A percentile compares a stretch with the other conserved stretches of the same genome.
These are phyloP conservation scores for Steatocranus sp. DNA, from an alignment of 2,797 vertebrate genomes.

Conservation along the genomic window DNA sequence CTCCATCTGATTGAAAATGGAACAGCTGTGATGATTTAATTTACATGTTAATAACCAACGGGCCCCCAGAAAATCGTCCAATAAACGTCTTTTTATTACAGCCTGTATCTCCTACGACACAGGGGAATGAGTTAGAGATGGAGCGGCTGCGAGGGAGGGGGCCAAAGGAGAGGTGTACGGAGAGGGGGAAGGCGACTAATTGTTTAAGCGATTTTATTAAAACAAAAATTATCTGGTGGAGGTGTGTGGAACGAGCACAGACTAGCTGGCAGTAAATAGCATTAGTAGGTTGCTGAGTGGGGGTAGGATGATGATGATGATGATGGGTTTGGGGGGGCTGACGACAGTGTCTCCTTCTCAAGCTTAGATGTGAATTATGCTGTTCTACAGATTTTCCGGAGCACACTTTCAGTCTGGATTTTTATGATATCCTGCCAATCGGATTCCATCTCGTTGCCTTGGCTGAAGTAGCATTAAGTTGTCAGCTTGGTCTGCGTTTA, in stretches of 20 bases:
- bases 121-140: conserved; percentile 66
- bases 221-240: conserved; percentile 94
- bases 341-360: conserved; percentile 13
- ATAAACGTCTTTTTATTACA: conserved; percentile 98
- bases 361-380: conserved; percentile 51
- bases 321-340: not conserved
- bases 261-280: conserved; percentile 64
- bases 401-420: conserved; percentile 52
- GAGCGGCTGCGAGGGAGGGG: conserved; percentile 52
- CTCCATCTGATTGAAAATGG: conserved; percentile 98
- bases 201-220: conserved; percentile 99
- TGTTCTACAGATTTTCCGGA: conserved; percentile 51
- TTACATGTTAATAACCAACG: conserved; percentile 99
- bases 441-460: conserved; percentile 47
- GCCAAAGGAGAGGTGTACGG: conserved; percentile 35
- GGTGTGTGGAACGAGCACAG: conserved; percentile 82
- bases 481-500: conserved; percentile 25
- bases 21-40: conserved; percentile 99
- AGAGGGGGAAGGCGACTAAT: conserved; percentile 83
- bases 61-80: conserved; percentile 96
- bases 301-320: conserved; percentile 4
- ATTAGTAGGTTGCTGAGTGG: conserved; percentile 29
- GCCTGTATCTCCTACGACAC: conserved; percentile 89
- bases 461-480: conserved; percentile 55
- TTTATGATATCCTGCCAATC: conserved; percentile 55